A percentile compares a stretch with the other conserved stretches of the same genome.
These are phyloP conservation scores for Sarotherodon lohbergeri DNA, from an alignment of 2,113 vertebrate genomes.

Conservation along the genomic window DNA sequence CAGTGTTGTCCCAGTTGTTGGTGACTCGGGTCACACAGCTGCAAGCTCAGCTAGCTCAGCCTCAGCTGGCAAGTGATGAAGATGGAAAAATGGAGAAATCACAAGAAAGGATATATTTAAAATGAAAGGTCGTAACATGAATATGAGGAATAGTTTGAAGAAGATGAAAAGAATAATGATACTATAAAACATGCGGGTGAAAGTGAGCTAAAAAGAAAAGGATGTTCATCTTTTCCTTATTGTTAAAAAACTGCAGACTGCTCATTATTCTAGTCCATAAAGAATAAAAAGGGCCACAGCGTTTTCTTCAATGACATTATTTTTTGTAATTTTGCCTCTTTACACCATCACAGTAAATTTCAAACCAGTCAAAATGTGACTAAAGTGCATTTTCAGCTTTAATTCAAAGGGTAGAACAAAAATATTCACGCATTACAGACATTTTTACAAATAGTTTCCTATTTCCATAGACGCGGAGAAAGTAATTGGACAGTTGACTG, in stretches of 20 bases:
- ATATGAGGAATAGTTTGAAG: neutral
- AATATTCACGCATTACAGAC: neutral
- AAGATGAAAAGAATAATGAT: neutral
- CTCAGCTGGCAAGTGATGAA: neutral
- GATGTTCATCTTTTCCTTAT: neutral
- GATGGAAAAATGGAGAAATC: neutral
- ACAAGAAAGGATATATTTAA: neutral
- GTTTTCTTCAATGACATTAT: neutral
- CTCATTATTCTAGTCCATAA: neutral
- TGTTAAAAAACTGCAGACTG: neutral
- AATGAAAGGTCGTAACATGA: neutral
- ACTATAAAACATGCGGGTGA: neutral
- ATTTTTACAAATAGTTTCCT: neutral
- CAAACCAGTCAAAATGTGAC: neutral
- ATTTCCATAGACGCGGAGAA: accelerated
- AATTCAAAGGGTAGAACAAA: neutral
- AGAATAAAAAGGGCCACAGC: neutral
- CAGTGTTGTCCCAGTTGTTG: slow-evolving; percentile 52
- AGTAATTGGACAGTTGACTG: neutral
- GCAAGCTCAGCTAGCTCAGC: slow-evolving; percentile 2
- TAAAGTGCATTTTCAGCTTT: neutral
- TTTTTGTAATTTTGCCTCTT: neutral
- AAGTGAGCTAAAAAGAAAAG: neutral
- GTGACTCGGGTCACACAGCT: slow-evolving; percentile 64
- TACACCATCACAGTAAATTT: neutral